These are phyloP conservation scores for Microcebus ravelobensis DNA, from an alignment of 2,113 vertebrate genomes.

Conservation along the genomic window DNA sequence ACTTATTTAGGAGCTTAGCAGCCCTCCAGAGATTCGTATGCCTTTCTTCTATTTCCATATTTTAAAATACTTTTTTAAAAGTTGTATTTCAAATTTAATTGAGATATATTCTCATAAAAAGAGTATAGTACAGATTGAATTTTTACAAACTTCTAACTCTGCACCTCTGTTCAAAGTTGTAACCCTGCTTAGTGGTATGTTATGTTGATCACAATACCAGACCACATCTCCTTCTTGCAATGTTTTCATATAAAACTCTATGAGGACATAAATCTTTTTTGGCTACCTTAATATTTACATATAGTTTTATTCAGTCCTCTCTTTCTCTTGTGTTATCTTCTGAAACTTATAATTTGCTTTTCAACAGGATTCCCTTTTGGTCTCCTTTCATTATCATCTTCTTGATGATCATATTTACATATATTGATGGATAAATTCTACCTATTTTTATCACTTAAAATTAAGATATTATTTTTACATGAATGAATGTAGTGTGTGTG, in stretches of 20 bases:
- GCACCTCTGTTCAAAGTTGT: not conserved
- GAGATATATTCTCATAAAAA: not conserved
- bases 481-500: not conserved
- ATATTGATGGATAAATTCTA: not conserved
- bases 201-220: not conserved
- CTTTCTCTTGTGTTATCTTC: not conserved
- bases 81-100: not conserved
- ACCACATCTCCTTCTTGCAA: not conserved
- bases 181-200: not conserved
- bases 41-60: not conserved
- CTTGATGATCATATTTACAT: not conserved
- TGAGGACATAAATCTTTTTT: not conserved
- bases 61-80: not conserved
- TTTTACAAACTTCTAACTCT: not conserved
- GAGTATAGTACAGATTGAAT: not conserved
- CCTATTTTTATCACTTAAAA: not conserved
- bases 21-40: not conserved
- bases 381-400: not conserved
- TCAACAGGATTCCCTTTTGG: not conserved
- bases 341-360: not conserved
- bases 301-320: not conserved
- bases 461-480: not conserved
- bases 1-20: not conserved
- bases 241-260: not conserved
- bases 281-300: not conserved